Evolutionary conservation across 2,888 invertebrate species (phyloP).

Genomic region (Agrotis segetum): DNA sequence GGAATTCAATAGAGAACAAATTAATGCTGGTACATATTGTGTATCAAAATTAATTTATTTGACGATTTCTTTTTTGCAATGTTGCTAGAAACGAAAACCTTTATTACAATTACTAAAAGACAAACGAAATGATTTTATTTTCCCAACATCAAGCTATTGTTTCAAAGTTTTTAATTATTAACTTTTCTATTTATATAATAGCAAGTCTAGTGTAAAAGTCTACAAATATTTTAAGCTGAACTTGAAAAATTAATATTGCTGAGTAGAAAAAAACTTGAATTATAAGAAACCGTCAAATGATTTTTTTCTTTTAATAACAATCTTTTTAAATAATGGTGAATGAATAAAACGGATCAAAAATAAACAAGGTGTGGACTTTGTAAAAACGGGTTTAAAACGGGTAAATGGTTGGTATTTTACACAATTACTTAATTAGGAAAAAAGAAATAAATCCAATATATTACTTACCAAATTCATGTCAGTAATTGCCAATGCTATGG

Average conservation of each 20-base stretch:
- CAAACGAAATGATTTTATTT: slow-evolving; percentile 9
- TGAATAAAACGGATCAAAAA: slow-evolving; percentile 27
- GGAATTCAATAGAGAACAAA: slow-evolving; percentile 60
- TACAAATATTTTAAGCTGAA: slow-evolving; percentile 31
- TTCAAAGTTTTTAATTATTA: slow-evolving; percentile 21
- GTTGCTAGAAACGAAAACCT: neutral
- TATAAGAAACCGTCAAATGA: slow-evolving; percentile 53
- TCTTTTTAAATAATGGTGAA: slow-evolving; percentile 26
- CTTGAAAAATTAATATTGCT: slow-evolving; percentile 28
- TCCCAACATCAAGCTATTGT: neutral
- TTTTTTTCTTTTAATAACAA: slow-evolving; percentile 17
- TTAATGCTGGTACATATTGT: slow-evolving; percentile 35
- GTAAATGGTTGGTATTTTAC: neutral
- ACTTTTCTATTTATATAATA: slow-evolving; percentile 22
- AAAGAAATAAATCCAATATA: neutral
- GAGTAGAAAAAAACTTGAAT: slow-evolving; percentile 17
- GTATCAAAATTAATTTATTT: slow-evolving; percentile 36
- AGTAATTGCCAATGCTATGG: neutral
- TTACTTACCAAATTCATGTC: slow-evolving; percentile 26
- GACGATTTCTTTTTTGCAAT: slow-evolving; percentile 34
- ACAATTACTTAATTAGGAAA: neutral
- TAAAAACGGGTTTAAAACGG: slow-evolving; percentile 20
- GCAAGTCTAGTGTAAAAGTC: slow-evolving; percentile 21
- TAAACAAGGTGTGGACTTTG: slow-evolving; percentile 36
- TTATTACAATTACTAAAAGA: slow-evolving; percentile 5